phyloP scores from a whole-genome alignment of 2,888 invertebrate genomes.

The Eilema depressum region DNA sequence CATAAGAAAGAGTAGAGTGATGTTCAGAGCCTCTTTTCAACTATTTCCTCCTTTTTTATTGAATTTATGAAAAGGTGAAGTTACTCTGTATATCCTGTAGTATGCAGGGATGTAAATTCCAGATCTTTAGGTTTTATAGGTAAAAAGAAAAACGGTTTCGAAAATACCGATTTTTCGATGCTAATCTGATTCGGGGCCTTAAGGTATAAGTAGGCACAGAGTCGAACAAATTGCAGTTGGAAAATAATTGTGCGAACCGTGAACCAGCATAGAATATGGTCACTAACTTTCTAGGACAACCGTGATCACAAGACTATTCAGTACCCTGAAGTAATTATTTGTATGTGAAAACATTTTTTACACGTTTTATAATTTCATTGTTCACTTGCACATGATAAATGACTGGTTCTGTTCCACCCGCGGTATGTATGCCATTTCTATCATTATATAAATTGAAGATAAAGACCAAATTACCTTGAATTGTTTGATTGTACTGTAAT shows the following conservation, averaged over 20 bases:
- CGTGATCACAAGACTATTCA: slow-evolving; percentile 53
- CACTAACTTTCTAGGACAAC: slow-evolving; percentile 69
- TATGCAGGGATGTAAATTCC: too few relatives aligned
- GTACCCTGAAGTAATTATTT: slow-evolving; percentile 54
- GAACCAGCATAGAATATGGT: slow-evolving; percentile 59
- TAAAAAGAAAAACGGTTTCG: too few relatives aligned
- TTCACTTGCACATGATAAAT: slow-evolving; percentile 29
- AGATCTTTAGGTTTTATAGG: too few relatives aligned
- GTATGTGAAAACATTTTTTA: slow-evolving; percentile 61
- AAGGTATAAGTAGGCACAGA: background rate
- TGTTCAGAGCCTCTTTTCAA: too few relatives aligned
- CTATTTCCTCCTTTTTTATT: too few relatives aligned
- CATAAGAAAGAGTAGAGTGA: too few relatives aligned
- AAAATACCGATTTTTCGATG: too few relatives aligned
- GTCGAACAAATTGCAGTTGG: slow-evolving; percentile 22
- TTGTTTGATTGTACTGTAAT: slow-evolving; percentile 40
- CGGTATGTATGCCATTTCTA: slow-evolving; percentile 25
- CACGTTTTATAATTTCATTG: slow-evolving; percentile 37
- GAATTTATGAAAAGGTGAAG: too few relatives aligned
- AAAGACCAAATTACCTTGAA: slow-evolving; percentile 36
- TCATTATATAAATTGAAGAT: slow-evolving; percentile 41
- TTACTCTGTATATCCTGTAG: too few relatives aligned
- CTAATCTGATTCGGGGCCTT: too few relatives aligned
- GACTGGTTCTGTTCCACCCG: slow-evolving; percentile 24
- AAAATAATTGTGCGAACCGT: slow-evolving; percentile 55